Conservation (phyloP, 2,888 invertebrate genomes). For the Hypomecis atomaria region DNA sequence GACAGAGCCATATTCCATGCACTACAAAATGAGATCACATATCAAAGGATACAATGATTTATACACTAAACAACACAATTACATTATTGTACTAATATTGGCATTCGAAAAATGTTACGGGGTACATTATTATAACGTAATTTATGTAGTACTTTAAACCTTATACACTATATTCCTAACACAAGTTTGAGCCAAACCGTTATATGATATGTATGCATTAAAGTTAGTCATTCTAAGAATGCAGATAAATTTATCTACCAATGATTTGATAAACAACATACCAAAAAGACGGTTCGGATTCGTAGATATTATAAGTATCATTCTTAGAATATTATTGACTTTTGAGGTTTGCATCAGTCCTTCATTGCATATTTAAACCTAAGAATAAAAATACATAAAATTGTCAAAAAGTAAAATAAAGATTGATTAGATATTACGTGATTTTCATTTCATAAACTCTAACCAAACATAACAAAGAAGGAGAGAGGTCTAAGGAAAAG, state of each 20-base stretch:
- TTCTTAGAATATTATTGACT: slow-evolving; percentile 52
- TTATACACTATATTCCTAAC: slow-evolving; percentile 64
- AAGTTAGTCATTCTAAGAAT: slow-evolving; percentile 44
- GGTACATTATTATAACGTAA: slow-evolving; percentile 50
- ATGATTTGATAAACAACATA: slow-evolving; percentile 41
- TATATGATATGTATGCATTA: slow-evolving; percentile 67
- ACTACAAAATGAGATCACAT: slow-evolving; percentile 75
- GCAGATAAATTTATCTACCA: slow-evolving; percentile 38
- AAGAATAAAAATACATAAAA: slow-evolving; percentile 58
- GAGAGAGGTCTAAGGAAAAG: slow-evolving; percentile 56
- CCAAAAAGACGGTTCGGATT: slow-evolving; percentile 44
- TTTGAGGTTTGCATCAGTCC: slow-evolving; percentile 63
- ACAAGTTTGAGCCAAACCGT: slow-evolving; percentile 67
- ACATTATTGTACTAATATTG: slow-evolving; percentile 74
- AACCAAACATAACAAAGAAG: slow-evolving; percentile 54
- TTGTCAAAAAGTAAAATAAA: slow-evolving; percentile 72
- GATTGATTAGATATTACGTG: slow-evolving; percentile 57
- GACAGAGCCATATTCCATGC: slow-evolving; percentile 64
- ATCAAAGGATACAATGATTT: slow-evolving; percentile 73
- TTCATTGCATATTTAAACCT: slow-evolving; percentile 59
- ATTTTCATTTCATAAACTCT: slow-evolving; percentile 52
- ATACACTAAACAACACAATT: slow-evolving; percentile 70
- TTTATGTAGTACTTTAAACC: slow-evolving; percentile 49
- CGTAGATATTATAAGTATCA: slow-evolving; percentile 42
- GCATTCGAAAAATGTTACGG: slow-evolving; percentile 80